Percentiles rank a stretch among this genome's conserved stretches.
These are phyloP conservation scores for Aplocera efformata DNA, from an alignment of 2,888 invertebrate genomes.

Conservation along the genomic window DNA sequence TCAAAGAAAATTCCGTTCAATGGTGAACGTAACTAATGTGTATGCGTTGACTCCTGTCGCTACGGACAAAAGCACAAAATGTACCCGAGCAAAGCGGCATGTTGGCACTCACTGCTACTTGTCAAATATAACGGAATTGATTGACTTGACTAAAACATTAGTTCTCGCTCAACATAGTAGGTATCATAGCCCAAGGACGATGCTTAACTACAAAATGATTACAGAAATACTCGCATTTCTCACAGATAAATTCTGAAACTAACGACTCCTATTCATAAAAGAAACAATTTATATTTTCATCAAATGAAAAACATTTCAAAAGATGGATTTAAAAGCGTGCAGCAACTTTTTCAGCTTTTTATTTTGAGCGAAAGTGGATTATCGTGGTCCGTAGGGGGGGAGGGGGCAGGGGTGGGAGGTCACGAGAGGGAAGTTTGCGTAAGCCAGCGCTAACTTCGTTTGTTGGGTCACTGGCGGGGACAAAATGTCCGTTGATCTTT, in stretches of 20 bases:
- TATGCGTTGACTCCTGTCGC: no score
- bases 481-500: background rate
- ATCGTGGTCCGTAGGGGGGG: conserved; percentile 44
- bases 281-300: conserved; percentile 32
- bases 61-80: no score
- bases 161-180: no score
- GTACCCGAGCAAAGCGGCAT: no score
- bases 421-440: conserved; percentile 39
- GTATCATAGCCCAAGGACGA: no score
- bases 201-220: no score
- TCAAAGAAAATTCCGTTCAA: no score
- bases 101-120: no score
- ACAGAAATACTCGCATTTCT: no score
- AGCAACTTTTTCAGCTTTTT: conserved; percentile 42
- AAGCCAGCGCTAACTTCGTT: conserved; percentile 61
- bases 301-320: conserved; percentile 22
- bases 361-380: conserved; percentile 68
- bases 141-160: no score
- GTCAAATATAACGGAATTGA: no score
- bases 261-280: conserved; percentile 20
- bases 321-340: conserved; percentile 26
- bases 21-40: no score
- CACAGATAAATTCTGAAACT: background rate
- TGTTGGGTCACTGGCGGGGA: conserved; percentile 39
- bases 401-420: conserved; percentile 36